These are phyloP conservation scores for Pseudochromis fuscus DNA, from an alignment of 2,797 vertebrate species.

Conservation along the genomic window DNA sequence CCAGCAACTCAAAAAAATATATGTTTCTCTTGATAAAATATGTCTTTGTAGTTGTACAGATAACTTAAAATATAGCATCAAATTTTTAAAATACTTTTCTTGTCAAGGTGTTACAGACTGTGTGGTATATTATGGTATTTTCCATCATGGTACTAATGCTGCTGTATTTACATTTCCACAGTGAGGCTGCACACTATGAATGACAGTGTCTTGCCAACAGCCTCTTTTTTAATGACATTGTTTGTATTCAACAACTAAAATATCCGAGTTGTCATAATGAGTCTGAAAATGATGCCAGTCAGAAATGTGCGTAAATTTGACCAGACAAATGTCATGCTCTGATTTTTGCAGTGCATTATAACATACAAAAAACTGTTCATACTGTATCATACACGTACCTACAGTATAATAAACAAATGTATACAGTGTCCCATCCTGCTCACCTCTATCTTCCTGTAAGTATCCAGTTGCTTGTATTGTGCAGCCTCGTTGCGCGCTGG, in stretches of 20 bases:
- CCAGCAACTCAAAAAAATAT: neutral
- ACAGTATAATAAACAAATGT: too few species aligned
- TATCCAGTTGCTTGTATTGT: conserved; percentile 42
- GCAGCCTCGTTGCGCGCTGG: conserved; percentile 19
- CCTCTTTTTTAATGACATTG: neutral
- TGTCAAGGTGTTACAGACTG: neutral
- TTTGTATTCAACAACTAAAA: conserved; percentile 1
- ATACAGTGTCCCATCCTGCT: conserved; percentile 29
- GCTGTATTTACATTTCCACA: conserved; percentile 15
- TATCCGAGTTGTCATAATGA: neutral
- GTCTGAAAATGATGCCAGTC: neutral
- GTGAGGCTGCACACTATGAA: conserved; percentile 33
- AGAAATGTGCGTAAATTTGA: too few species aligned
- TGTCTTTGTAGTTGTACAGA: neutral
- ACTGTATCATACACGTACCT: too few species aligned
- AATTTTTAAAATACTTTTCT: neutral
- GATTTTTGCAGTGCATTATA: neutral
- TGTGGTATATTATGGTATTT: too few species aligned
- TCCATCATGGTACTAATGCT: neutral
- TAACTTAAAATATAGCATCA: neutral
- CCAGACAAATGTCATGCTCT: neutral
- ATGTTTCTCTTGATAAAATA: neutral
- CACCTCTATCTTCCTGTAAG: conserved; percentile 55
- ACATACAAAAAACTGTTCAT: too few species aligned
- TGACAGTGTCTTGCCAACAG: conserved; percentile 15